A percentile compares a stretch with the other conserved stretches of the same genome.
phyloP scores from a whole-genome alignment of 2,888 invertebrate species.

The Metopia argyrocephala region DNA sequence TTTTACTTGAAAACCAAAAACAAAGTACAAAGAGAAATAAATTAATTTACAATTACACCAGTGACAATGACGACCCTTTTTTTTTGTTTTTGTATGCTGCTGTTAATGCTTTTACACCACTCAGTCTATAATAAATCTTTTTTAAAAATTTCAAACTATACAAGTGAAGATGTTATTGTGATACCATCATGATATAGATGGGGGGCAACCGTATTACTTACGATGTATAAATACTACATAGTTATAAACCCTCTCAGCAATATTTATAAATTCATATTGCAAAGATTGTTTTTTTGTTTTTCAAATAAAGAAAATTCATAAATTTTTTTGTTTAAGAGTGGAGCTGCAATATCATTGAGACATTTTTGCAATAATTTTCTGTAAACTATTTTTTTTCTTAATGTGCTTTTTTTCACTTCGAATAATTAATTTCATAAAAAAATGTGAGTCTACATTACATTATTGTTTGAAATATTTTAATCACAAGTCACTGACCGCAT shows the following conservation, averaged over 20 bases:
- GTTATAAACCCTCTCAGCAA: neutral
- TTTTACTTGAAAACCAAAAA: constrained; percentile 50
- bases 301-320: no score
- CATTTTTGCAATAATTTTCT: neutral
- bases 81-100: neutral
- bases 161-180: neutral
- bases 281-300: neutral
- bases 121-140: constrained; percentile 42
- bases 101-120: neutral
- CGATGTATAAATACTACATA: neutral
- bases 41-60: constrained; percentile 53
- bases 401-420: neutral
- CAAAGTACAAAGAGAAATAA: constrained; percentile 24
- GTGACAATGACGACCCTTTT: constrained; percentile 32
- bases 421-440: neutral
- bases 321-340: neutral
- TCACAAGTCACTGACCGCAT: constrained; percentile 59
- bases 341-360: neutral
- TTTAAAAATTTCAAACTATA: constrained; percentile 24
- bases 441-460: neutral
- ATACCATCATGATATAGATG: neutral
- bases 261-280: neutral
- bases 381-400: neutral
- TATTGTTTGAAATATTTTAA: constrained; percentile 26
- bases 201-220: neutral